These are phyloP conservation scores for Chironomus tepperi DNA, from an alignment of 1,140 invertebrate species.

Conservation along the genomic window DNA sequence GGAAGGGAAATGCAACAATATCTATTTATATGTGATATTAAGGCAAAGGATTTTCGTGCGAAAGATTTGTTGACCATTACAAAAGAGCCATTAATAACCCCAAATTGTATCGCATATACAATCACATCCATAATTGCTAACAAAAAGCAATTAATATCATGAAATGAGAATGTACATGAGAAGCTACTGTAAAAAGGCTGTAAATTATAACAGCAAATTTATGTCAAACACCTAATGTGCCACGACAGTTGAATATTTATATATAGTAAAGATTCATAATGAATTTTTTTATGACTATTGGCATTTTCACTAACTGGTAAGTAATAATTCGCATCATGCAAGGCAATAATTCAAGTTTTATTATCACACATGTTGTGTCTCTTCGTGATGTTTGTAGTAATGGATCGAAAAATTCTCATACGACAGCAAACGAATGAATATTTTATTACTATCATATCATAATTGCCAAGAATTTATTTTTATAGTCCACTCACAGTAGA, in stretches of 20 bases:
- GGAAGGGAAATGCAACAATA: neutral
- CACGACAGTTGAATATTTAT: too few relatives aligned
- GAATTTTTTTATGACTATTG: neutral
- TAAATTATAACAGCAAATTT: neutral
- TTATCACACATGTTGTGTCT: neutral
- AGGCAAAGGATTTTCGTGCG: neutral
- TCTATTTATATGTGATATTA: neutral
- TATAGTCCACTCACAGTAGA: too few relatives aligned
- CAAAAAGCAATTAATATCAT: neutral
- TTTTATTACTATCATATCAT: too few relatives aligned
- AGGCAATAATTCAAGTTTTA: neutral
- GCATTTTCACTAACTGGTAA: neutral
- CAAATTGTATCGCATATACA: neutral
- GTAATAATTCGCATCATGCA: neutral
- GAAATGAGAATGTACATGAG: neutral
- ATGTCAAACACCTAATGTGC: too few relatives aligned
- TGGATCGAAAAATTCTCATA: too few relatives aligned
- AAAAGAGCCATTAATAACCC: constrained; percentile 7
- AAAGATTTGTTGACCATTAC: neutral
- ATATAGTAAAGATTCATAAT: too few relatives aligned
- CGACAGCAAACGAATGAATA: too few relatives aligned
- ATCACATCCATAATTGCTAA: neutral
- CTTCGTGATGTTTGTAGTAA: neutral
- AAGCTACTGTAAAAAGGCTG: neutral
- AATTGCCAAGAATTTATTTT: too few relatives aligned